These are phyloP conservation scores for Petromus typicus DNA, from an alignment of 2,113 vertebrate genomes.

Conservation along the genomic window DNA sequence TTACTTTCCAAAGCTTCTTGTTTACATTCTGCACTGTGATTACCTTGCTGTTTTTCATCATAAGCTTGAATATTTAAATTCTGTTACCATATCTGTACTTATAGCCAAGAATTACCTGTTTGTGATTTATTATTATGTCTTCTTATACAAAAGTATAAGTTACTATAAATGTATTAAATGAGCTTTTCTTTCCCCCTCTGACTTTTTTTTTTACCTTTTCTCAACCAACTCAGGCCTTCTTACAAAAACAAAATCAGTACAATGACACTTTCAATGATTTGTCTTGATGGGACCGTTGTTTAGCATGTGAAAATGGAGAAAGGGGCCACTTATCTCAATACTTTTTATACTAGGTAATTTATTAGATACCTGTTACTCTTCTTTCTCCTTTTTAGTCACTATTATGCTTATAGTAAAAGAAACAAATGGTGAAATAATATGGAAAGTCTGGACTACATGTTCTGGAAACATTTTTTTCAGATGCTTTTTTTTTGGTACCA, in stretches of 20 bases:
- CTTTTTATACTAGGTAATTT: constrained; percentile 86
- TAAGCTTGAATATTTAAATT: constrained; percentile 99
- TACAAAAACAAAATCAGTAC: constrained; percentile 87
- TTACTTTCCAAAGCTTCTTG: constrained; percentile 99
- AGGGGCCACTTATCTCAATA: constrained; percentile 88
- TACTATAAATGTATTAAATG: constrained; percentile 97
- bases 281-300: constrained; percentile 89
- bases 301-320: constrained; percentile 94
- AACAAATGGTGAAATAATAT: constrained; percentile 81
- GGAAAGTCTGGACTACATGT: constrained; percentile 83
- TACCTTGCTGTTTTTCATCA: constrained; percentile 93
- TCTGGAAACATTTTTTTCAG: constrained; percentile 83
- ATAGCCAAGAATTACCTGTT: constrained; percentile 91
- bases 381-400: constrained; percentile 82
- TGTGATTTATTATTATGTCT: constrained; percentile 91
- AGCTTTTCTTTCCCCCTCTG: constrained; percentile 91
- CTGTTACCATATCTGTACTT: constrained; percentile 94
- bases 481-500: constrained; percentile 32
- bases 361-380: constrained; percentile 78
- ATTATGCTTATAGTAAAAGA: constrained; percentile 85
- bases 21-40: constrained; percentile 96
- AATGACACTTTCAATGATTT: constrained; percentile 88
- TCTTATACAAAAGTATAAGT: constrained; percentile 94
- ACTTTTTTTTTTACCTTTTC: constrained; percentile 93
- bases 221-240: constrained; percentile 96